These are phyloP conservation scores for Etheostoma perlongum DNA, from an alignment of 2,797 vertebrate species.

Conservation along the genomic window DNA sequence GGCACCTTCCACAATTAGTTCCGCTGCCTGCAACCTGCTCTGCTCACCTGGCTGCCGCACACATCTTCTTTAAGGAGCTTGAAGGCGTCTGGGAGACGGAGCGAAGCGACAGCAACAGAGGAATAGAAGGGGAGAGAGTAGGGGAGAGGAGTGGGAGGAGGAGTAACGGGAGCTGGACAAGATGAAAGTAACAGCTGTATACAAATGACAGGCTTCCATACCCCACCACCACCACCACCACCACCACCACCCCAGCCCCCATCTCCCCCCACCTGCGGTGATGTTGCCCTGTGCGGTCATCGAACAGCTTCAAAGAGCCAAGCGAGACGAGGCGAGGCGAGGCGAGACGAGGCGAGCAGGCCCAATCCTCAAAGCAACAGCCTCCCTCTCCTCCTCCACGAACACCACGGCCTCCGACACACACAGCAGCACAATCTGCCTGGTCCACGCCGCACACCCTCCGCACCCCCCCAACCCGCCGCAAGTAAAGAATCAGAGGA, in stretches of 20 bases:
- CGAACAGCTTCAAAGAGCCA: constrained; percentile 85
- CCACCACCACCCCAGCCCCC: constrained; percentile 20
- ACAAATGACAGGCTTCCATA: constrained; percentile 84
- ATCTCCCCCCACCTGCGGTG: constrained; percentile 64
- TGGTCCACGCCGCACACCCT: constrained; percentile 51
- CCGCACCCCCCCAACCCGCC: not conserved
- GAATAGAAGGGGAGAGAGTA: constrained; percentile 53
- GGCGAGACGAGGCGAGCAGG: constrained; percentile 66
- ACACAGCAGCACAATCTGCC: constrained; percentile 64
- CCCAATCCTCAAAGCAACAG: constrained; percentile 80
- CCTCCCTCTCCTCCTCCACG: constrained; percentile 64
- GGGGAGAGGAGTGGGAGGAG: constrained; percentile 54
- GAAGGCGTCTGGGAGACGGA: constrained; percentile 54
- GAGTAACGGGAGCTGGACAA: constrained; percentile 57
- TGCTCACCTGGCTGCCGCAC: constrained; percentile 39
- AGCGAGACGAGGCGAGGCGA: constrained; percentile 71
- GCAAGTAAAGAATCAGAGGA: constrained; percentile 51
- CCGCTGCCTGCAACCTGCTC: constrained; percentile 46
- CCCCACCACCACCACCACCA: constrained; percentile 53
- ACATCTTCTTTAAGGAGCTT: constrained; percentile 62
- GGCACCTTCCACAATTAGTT: constrained; percentile 56
- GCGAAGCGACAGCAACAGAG: constrained; percentile 50
- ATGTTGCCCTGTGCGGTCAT: constrained; percentile 85
- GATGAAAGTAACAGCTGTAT: constrained; percentile 89
- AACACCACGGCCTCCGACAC: constrained; percentile 68